Percentiles rank a stretch among this genome's conserved stretches.
phyloP scores from a whole-genome alignment of 2,113 vertebrate species.

The Apteryx owenii region DNA sequence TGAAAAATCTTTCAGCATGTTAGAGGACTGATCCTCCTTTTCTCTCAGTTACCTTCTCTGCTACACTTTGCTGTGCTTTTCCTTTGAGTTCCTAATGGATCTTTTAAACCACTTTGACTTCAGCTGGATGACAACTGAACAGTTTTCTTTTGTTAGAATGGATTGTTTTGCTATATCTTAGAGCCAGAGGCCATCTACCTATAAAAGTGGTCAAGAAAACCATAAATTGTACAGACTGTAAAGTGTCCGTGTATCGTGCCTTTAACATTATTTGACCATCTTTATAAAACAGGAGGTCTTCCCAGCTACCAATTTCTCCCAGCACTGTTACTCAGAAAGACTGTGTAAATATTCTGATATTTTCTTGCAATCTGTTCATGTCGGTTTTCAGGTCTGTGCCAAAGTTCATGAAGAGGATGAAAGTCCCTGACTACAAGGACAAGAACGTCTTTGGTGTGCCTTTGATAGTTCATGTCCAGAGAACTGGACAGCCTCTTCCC shows the following conservation, averaged over 20 bases:
- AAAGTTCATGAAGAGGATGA: conserved; percentile 99
- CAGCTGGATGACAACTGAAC: not conserved
- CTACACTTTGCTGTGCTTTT: not conserved
- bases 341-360: not conserved
- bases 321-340: not conserved
- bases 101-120: not conserved
- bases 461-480: conserved; percentile 94
- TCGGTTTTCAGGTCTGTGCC: conserved; percentile 90
- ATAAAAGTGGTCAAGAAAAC: not conserved
- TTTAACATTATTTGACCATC: not conserved
- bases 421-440: conserved; percentile 96
- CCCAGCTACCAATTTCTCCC: not conserved
- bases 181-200: not conserved
- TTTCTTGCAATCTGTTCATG: not conserved
- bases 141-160: not conserved
- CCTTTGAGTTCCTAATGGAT: not conserved
- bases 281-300: not conserved
- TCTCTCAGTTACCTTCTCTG: not conserved
- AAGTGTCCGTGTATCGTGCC: not conserved
- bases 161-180: not conserved
- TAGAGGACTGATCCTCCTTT: not conserved
- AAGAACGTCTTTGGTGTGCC: conserved; percentile 97
- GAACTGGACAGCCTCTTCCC: conserved; percentile 94
- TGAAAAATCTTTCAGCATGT: not conserved
- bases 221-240: not conserved